Evolutionary conservation across 2,113 vertebrate species (phyloP).

Genomic region (Corvus moneduloides): DNA sequence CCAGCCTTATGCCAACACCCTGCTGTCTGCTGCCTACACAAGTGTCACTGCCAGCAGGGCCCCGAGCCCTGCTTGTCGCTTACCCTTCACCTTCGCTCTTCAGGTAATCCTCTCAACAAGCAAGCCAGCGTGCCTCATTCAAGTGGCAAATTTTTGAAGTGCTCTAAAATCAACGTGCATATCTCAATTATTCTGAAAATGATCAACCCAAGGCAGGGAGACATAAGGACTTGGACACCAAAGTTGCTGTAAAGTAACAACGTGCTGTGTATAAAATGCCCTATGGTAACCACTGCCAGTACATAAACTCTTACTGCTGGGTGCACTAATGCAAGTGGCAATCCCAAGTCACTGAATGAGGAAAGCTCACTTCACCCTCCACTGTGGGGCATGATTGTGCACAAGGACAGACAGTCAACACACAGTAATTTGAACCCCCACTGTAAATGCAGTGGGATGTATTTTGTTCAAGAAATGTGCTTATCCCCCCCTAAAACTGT

Average conservation of each 20-base stretch:
- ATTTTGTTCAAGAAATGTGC: background rate
- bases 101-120: background rate
- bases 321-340: background rate
- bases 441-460: background rate
- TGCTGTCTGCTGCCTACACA: background rate
- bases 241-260: background rate
- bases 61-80: accelerated
- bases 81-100: background rate
- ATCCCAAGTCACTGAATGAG: background rate
- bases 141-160: background rate
- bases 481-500: background rate
- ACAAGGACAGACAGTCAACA: background rate
- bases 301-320: background rate
- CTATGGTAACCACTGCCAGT: background rate
- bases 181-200: background rate
- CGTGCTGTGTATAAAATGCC: background rate
- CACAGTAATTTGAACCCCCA: background rate
- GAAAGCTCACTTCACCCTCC: background rate
- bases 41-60: background rate
- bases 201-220: background rate
- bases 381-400: accelerated
- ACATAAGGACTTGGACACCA: background rate
- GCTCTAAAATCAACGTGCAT: background rate
- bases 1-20: accelerated
- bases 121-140: background rate